Evolutionary conservation across 2,888 invertebrate species (phyloP).

Genomic region (Brachyptera risi): DNA sequence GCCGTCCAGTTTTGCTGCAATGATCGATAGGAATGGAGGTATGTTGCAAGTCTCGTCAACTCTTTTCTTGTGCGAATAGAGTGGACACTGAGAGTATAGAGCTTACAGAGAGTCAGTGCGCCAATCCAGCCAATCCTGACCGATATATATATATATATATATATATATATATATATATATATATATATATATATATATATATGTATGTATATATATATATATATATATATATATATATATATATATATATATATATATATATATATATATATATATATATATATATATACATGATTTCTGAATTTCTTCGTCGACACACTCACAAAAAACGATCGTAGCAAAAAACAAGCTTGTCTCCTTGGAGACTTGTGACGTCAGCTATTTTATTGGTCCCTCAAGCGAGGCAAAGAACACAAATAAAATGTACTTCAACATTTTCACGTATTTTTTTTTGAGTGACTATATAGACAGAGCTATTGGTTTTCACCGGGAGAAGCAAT

Average conservation of each 20-base stretch:
- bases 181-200: no score
- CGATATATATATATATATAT: no score
- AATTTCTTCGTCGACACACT: neutral
- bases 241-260: no score
- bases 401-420: neutral
- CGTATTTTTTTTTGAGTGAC: neutral
- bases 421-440: neutral
- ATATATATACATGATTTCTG: no score
- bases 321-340: neutral
- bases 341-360: conserved; percentile 24
- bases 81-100: neutral
- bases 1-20: neutral
- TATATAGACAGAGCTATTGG: no score
- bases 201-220: no score
- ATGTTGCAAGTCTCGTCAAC: neutral
- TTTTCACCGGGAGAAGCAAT: no score
- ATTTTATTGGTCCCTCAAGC: conserved; percentile 25
- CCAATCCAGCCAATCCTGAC: no score
- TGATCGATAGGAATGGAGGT: neutral
- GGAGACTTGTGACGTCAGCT: conserved; percentile 31
- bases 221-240: no score
- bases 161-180: no score
- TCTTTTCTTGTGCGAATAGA: neutral
- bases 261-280: no score
- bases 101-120: neutral